Evolutionary conservation across 2,797 vertebrate species (phyloP).

Genomic region (Dendrocincla fuliginosa): DNA sequence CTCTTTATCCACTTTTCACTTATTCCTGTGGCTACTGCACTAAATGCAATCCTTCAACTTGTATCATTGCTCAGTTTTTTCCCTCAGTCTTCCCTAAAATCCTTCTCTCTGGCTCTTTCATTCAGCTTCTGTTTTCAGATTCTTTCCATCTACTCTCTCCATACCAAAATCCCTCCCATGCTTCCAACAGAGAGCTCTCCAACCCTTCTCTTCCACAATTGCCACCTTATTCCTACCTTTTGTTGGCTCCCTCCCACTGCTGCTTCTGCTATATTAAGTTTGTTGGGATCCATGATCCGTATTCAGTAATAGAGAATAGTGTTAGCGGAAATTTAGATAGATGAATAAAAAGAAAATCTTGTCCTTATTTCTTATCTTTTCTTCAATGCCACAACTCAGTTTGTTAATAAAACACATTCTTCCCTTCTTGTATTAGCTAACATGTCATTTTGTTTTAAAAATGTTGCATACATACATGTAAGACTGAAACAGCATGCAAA

Average conservation of each 20-base stretch:
- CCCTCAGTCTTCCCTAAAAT: background rate
- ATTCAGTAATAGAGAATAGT: background rate
- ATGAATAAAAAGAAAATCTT: background rate
- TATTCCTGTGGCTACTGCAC: background rate
- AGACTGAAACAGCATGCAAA: conserved; percentile 5
- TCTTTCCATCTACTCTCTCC: background rate
- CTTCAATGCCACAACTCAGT: background rate
- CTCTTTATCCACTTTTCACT: background rate
- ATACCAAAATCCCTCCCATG: background rate
- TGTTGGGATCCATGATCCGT: background rate
- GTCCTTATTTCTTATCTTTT: background rate
- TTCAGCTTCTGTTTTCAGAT: background rate
- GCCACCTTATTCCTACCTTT: background rate
- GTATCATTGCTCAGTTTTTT: background rate
- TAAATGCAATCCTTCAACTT: background rate
- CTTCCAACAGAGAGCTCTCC: background rate
- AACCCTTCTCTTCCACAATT: background rate
- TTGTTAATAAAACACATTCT: background rate
- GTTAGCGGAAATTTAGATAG: background rate
- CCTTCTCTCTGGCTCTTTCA: background rate
- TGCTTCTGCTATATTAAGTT: background rate
- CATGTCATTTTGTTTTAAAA: background rate
- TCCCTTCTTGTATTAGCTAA: background rate
- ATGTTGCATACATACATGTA: background rate
- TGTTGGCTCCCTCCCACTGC: background rate